A percentile compares a stretch with the other conserved stretches of the same genome.
Evolutionary conservation across 2,113 vertebrate species (phyloP).

Genomic region (Tringa solitaria): DNA sequence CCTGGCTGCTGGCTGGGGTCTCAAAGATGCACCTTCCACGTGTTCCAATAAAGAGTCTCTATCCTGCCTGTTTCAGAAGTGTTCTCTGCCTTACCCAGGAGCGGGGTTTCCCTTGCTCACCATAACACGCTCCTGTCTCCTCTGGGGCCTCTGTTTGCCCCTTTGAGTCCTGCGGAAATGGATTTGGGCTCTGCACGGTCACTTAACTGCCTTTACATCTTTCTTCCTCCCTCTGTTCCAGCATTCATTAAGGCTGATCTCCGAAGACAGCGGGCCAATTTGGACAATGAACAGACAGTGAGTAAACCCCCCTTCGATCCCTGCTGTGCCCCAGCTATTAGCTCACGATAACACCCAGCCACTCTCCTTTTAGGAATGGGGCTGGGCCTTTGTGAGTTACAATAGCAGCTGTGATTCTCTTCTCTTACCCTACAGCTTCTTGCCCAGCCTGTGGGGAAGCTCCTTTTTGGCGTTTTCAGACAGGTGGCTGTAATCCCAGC

Average conservation of each 20-base stretch:
- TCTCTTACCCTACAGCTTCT: neutral
- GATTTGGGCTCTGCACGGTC: neutral
- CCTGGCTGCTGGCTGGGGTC: neutral
- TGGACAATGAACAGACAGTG: constrained; percentile 70
- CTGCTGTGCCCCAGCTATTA: neutral
- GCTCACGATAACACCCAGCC: neutral
- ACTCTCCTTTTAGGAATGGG: neutral
- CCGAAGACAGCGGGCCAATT: constrained; percentile 85
- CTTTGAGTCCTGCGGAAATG: neutral
- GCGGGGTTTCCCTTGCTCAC: neutral
- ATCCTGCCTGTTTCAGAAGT: neutral
- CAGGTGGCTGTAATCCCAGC: neutral
- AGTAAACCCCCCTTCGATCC: constrained; percentile 61
- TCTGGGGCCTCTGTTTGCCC: neutral
- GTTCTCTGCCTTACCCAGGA: neutral
- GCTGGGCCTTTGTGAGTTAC: neutral
- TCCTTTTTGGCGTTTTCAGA: neutral
- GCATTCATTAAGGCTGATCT: constrained; percentile 91
- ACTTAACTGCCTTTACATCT: neutral
- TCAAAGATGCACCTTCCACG: neutral
- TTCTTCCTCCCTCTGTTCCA: constrained; percentile 55
- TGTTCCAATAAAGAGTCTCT: neutral
- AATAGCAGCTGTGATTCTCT: neutral
- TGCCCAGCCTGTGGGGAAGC: neutral
- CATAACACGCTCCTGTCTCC: accelerated